phyloP scores from a whole-genome alignment of 2,113 vertebrate genomes.

The Dicerorhinus sumatrensis region DNA sequence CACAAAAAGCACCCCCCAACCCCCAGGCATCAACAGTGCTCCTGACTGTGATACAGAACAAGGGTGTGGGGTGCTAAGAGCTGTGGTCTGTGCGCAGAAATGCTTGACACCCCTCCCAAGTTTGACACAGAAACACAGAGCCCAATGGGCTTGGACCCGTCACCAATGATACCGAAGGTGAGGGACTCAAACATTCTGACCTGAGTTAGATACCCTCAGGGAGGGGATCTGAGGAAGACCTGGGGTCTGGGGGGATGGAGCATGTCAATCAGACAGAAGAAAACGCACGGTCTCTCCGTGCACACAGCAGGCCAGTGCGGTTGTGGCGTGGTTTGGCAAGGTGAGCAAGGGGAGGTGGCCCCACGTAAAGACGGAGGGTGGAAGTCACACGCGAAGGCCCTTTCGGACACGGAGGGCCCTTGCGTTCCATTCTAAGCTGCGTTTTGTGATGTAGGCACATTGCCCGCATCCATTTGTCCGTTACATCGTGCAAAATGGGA shows the following conservation, averaged over 20 bases:
- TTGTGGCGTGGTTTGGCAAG: neutral
- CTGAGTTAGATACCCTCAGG: neutral
- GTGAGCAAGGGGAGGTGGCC: neutral
- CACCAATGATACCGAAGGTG: neutral
- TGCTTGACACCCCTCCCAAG: neutral
- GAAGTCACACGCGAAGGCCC: no score
- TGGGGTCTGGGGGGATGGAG: neutral
- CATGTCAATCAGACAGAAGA: neutral
- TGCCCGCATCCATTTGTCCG: neutral
- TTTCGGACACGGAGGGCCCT: no score
- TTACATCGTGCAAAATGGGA: neutral
- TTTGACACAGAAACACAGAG: neutral
- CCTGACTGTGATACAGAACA: neutral
- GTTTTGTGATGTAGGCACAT: no score
- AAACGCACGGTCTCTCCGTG: no score
- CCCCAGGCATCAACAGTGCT: neutral
- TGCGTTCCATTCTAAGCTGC: neutral
- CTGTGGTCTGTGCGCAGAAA: neutral
- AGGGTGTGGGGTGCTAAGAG: neutral
- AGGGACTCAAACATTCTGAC: neutral
- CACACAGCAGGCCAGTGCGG: neutral
- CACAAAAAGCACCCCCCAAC: neutral
- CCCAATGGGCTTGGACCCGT: neutral
- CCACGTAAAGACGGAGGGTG: no score
- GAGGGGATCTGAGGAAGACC: neutral